phyloP scores from a whole-genome alignment of 1,140 invertebrate genomes.

The Caenorhabditis elegans region WBcel235 BX284604.4:7516001-7516500 shows the following conservation, averaged over 20 bases:
- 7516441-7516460: background rate
- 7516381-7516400: constrained; percentile 11
- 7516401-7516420: background rate
- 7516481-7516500: background rate
- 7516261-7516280: background rate
- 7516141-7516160: constrained; percentile 6
- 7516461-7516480: background rate
- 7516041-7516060: constrained; percentile 35
- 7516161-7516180: background rate
- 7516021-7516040: constrained; percentile 45
- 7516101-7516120: constrained; percentile 5
- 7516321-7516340: background rate
- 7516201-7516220: background rate
- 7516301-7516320: constrained; percentile 24
- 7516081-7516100: constrained; percentile 7
- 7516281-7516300: constrained; percentile 15
- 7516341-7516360: background rate
- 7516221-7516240: background rate
- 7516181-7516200: background rate
- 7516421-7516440: background rate
- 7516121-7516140: background rate
- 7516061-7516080: constrained; percentile 47
- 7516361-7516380: constrained; percentile 21
- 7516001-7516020: constrained; percentile 38
- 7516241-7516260: constrained; percentile 22